phyloP scores from a whole-genome alignment of 2,797 vertebrate species.

The Micromesistius poutassou region DNA sequence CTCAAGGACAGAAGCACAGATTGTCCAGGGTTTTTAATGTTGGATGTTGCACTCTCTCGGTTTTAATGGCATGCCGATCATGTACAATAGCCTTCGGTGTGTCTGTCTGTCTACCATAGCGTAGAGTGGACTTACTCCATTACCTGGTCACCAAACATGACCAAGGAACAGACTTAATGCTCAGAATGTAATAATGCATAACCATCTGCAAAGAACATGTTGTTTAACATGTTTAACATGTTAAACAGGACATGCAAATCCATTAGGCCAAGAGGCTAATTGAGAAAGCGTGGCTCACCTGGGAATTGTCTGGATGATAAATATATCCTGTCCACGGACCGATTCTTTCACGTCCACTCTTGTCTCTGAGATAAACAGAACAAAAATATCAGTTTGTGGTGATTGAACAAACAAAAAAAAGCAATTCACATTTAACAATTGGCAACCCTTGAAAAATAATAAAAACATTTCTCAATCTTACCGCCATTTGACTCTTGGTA shows the following conservation, averaged over 20 bases:
- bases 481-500: conserved; percentile 94
- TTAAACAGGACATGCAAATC: not conserved
- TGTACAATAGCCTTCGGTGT: no score
- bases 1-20: not conserved
- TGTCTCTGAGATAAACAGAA: conserved; percentile 77
- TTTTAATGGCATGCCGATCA: not conserved
- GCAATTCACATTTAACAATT: not conserved
- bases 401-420: not conserved
- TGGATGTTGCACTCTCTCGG: not conserved
- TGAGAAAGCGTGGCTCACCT: conserved; percentile 74
- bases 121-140: not conserved
- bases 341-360: conserved; percentile 96
- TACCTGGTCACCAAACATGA: not conserved
- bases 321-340: conserved; percentile 94
- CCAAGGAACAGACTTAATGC: not conserved
- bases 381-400: not conserved
- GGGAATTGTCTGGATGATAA: conserved; percentile 98
- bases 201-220: not conserved
- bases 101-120: no score
- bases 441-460: not conserved
- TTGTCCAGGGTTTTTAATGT: not conserved
- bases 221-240: no score
- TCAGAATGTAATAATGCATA: not conserved
- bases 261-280: not conserved
- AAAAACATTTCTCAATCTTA: conserved; percentile 46